These are phyloP conservation scores for Popillia japonica DNA, from an alignment of 1,140 invertebrate species.

Conservation along the genomic window DNA sequence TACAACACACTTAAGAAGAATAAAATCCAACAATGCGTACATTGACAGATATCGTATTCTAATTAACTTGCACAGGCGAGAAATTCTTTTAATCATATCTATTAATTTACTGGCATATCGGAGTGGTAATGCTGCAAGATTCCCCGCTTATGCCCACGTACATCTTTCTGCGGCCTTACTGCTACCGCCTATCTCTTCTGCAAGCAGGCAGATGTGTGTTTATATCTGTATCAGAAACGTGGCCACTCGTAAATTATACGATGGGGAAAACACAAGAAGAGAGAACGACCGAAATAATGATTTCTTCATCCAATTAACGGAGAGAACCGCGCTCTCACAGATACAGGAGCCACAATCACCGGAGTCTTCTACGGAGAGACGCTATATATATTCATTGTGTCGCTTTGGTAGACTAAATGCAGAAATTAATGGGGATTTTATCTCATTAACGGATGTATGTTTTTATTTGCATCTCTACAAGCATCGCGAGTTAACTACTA, in stretches of 20 bases:
- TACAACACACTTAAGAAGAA: too few relatives aligned
- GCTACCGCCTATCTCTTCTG: neutral
- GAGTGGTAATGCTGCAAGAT: neutral
- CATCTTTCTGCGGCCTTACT: neutral
- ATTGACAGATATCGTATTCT: too few relatives aligned
- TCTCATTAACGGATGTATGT: conserved; percentile 51
- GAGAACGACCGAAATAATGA: conserved; percentile 47
- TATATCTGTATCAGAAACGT: conserved; percentile 31
- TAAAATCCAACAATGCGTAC: too few relatives aligned
- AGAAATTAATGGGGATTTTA: conserved; percentile 55
- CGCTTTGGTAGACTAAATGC: conserved; percentile 48
- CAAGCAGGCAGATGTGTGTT: neutral
- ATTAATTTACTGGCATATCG: conserved; percentile 11
- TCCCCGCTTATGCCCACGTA: too few relatives aligned
- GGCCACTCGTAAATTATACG: conserved; percentile 33
- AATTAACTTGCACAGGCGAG: too few relatives aligned
- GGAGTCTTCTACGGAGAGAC: conserved; percentile 42
- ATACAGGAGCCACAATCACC: conserved; percentile 50
- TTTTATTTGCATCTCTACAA: conserved; percentile 49
- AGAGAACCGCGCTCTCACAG: conserved; percentile 40
- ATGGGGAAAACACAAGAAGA: conserved; percentile 31
- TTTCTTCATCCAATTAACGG: conserved; percentile 53
- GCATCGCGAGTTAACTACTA: conserved; percentile 22
- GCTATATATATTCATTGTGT: conserved; percentile 54
- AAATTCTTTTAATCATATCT: neutral